Evolutionary conservation across 2,113 vertebrate species (phyloP).

Genomic region (Oryzias melastigma): DNA sequence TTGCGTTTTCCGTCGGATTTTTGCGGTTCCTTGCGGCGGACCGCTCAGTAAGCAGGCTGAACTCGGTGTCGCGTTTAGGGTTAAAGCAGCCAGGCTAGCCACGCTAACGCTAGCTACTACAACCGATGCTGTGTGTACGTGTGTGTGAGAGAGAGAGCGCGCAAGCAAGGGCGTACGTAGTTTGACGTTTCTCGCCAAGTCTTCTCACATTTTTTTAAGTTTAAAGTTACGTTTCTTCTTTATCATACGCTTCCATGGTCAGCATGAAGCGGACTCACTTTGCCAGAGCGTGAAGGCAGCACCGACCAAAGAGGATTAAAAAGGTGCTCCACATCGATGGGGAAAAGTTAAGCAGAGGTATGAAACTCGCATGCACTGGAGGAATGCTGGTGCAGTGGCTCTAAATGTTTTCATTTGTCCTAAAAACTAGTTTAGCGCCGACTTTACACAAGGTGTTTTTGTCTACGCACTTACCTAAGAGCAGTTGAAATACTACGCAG

Average conservation of each 20-base stretch:
- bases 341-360: constrained; percentile 78
- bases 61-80: constrained; percentile 62
- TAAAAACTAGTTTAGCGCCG: background rate
- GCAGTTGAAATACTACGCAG: constrained; percentile 3
- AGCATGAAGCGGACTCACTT: constrained; percentile 49
- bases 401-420: constrained; percentile 10
- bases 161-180: constrained; percentile 62
- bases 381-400: constrained; percentile 46
- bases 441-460: constrained; percentile 3
- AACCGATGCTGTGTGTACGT: constrained; percentile 26
- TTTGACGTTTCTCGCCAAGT: constrained; percentile 54
- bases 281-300: constrained; percentile 46
- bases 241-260: constrained; percentile 8
- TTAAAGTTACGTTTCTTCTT: constrained; percentile 9
- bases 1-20: background rate
- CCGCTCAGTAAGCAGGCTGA: constrained; percentile 33
- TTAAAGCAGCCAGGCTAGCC: constrained; percentile 64
- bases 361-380: constrained; percentile 57
- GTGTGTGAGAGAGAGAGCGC: constrained; percentile 23
- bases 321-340: constrained; percentile 60
- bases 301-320: constrained; percentile 55
- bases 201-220: constrained; percentile 44
- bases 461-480: background rate
- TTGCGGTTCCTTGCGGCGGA: background rate
- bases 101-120: constrained; percentile 64